These are phyloP conservation scores for Zygaena filipendulae DNA, from an alignment of 2,888 invertebrate genomes.

Conservation along the genomic window DNA sequence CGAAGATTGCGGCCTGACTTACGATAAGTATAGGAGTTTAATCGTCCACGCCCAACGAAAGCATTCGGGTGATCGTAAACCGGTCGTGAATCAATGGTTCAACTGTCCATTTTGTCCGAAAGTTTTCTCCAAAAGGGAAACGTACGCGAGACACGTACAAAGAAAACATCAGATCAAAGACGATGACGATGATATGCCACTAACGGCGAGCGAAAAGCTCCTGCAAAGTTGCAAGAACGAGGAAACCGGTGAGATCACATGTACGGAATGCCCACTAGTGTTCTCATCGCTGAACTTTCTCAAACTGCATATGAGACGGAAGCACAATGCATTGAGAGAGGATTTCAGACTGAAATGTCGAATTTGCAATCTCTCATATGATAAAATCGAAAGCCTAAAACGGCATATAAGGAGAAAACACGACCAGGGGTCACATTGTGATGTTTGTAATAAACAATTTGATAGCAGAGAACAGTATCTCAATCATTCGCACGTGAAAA, in stretches of 20 bases:
- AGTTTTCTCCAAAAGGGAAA: conserved; percentile 45
- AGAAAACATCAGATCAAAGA: conserved; percentile 43
- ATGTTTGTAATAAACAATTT: conserved; percentile 49
- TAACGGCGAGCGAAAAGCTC: conserved; percentile 18
- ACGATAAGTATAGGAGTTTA: conserved; percentile 50
- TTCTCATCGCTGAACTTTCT: conserved; percentile 47
- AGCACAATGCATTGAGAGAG: conserved; percentile 46
- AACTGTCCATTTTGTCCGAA: conserved; percentile 52
- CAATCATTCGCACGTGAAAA: conserved; percentile 43
- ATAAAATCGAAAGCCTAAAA: conserved; percentile 55
- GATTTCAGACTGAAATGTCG: conserved; percentile 49
- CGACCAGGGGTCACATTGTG: conserved; percentile 39
- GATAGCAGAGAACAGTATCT: conserved; percentile 38
- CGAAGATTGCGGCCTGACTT: conserved; percentile 44
- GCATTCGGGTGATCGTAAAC: conserved; percentile 30
- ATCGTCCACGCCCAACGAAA: conserved; percentile 48
- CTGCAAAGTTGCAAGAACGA: conserved; percentile 29
- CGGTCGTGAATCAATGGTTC: conserved; percentile 34
- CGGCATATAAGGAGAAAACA: conserved; percentile 52
- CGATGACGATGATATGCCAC: conserved; percentile 22
- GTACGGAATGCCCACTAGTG: conserved; percentile 45
- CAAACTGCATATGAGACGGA: conserved; percentile 53
- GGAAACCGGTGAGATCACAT: conserved; percentile 44
- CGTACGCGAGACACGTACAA: conserved; percentile 50
- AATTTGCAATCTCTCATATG: conserved; percentile 53